A percentile compares a stretch with the other conserved stretches of the same genome.
phyloP scores from a whole-genome alignment of 2,797 vertebrate species.

The Notolepis coatsorum region DNA sequence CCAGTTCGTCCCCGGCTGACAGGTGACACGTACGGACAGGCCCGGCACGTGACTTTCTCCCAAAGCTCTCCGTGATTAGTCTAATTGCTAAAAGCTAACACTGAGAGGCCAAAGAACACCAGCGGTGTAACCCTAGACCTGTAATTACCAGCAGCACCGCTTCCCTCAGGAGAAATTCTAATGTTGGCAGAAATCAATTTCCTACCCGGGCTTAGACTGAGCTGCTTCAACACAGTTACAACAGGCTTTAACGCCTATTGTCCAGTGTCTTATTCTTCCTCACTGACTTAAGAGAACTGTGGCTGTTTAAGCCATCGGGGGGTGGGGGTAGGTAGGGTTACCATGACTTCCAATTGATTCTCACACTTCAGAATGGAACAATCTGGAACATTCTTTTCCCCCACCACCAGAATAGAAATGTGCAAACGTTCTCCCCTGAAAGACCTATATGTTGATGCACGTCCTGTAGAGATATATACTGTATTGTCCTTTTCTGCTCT shows the following conservation, averaged over 20 bases:
- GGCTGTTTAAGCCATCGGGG: background rate
- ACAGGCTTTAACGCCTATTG: conserved; percentile 16
- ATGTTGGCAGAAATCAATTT: conserved; percentile 67
- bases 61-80: conserved; percentile 42
- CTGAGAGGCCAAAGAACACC: conserved; percentile 21
- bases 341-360: background rate
- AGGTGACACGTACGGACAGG: conserved; percentile 36
- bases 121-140: conserved; percentile 63
- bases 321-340: no score
- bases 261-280: conserved; percentile 5
- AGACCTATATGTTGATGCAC: background rate
- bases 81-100: conserved; percentile 65
- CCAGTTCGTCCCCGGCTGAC: conserved; percentile 26
- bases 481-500: conserved; percentile 38
- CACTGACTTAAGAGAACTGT: background rate
- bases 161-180: conserved; percentile 60
- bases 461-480: conserved; percentile 20
- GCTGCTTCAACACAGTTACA: conserved; percentile 33
- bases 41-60: conserved; percentile 16
- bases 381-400: background rate
- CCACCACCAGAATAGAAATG: background rate
- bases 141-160: conserved; percentile 68
- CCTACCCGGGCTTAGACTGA: conserved; percentile 33
- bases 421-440: background rate
- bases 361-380: background rate